phyloP scores from a whole-genome alignment of 2,113 vertebrate species.

The Vireo altiloquus region DNA sequence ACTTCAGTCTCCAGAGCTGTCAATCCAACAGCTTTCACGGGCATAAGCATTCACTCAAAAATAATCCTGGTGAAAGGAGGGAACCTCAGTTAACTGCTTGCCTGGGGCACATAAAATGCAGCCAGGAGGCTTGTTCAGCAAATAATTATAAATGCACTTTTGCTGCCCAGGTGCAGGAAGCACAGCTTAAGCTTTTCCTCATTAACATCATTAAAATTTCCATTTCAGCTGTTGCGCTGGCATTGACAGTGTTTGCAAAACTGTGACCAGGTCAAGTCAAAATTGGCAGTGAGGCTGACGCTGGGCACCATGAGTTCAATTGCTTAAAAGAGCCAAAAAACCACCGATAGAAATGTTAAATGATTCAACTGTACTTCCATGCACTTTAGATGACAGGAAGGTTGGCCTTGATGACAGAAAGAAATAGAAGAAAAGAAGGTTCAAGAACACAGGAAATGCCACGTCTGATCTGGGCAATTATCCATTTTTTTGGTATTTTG shows the following conservation, averaged over 20 bases:
- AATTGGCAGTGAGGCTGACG: slow-evolving; percentile 18
- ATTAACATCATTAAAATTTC: slow-evolving; percentile 69
- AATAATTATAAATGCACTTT: slow-evolving; percentile 64
- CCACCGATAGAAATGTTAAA: background rate
- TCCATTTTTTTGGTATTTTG: background rate
- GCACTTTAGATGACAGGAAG: background rate
- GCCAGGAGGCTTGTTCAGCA: slow-evolving; percentile 43
- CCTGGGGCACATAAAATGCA: slow-evolving; percentile 46
- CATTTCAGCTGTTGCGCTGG: slow-evolving; percentile 44
- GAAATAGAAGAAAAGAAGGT: background rate
- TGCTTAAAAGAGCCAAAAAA: slow-evolving; percentile 22
- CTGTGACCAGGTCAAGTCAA: slow-evolving; percentile 24
- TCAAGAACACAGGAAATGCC: background rate
- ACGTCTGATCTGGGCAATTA: background rate
- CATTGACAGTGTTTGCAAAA: slow-evolving; percentile 35
- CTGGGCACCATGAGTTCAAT: background rate
- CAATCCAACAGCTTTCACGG: slow-evolving; percentile 45
- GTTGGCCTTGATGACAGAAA: background rate
- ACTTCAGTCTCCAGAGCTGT: slow-evolving; percentile 54
- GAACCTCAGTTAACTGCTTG: slow-evolving; percentile 56
- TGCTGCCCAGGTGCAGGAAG: slow-evolving; percentile 50
- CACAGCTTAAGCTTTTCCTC: slow-evolving; percentile 51
- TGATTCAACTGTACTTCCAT: background rate
- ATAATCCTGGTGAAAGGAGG: slow-evolving; percentile 39
- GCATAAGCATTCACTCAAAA: slow-evolving; percentile 42